phyloP scores from a whole-genome alignment of 2,888 invertebrate species.

The Watsonalla binaria region DNA sequence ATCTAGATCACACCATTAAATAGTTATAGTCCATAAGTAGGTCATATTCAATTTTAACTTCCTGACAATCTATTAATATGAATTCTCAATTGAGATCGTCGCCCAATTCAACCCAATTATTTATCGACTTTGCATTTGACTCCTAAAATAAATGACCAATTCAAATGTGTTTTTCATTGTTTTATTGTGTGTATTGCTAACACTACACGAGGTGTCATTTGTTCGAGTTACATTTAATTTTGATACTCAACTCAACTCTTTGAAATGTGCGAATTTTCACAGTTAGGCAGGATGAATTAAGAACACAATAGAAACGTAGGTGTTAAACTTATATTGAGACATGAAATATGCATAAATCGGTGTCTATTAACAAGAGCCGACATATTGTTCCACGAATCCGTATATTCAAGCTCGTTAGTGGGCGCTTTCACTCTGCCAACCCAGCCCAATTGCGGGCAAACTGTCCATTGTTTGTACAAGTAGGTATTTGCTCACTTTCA shows the following conservation, averaged over 20 bases:
- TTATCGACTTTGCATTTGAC: neutral
- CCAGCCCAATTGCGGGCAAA: constrained; percentile 20
- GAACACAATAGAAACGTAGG: neutral
- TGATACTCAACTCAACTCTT: neutral
- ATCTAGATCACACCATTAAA: neutral
- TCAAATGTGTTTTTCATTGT: neutral
- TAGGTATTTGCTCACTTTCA: neutral
- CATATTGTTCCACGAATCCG: neutral
- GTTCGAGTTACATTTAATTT: neutral
- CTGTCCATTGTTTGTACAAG: constrained; percentile 34
- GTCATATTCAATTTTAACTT: neutral
- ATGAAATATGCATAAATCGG: neutral
- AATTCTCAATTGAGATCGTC: neutral
- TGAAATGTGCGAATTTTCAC: neutral
- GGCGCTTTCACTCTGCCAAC: constrained; percentile 27
- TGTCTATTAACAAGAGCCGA: neutral
- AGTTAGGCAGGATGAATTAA: neutral
- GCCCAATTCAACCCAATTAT: neutral
- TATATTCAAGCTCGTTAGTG: constrained; percentile 5
- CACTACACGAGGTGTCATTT: neutral
- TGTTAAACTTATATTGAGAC: neutral
- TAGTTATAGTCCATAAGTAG: neutral
- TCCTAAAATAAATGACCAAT: neutral
- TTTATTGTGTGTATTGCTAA: no score
- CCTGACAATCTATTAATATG: neutral